phyloP scores from a whole-genome alignment of 1,140 invertebrate genomes.

The Mamestra configurata region DNA sequence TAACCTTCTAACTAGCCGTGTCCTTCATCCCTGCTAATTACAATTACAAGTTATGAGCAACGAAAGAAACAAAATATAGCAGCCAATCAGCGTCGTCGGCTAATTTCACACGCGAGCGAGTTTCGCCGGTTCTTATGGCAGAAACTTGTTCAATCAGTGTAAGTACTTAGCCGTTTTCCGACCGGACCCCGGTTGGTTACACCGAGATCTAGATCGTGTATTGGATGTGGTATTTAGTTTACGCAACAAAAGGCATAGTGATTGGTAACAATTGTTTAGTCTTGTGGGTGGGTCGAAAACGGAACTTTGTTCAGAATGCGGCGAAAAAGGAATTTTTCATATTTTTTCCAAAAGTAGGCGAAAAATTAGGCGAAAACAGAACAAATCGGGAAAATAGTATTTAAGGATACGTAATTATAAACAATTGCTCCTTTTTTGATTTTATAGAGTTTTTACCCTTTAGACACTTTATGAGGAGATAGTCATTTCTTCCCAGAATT shows the following conservation, averaged over 20 bases:
- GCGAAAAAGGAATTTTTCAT: no score
- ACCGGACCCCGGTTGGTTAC: constrained; percentile 50
- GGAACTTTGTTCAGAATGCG: no score
- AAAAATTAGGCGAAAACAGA: no score
- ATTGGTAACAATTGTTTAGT: not conserved
- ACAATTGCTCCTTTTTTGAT: no score
- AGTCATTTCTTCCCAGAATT: no score
- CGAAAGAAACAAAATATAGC: not conserved
- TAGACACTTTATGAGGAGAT: no score
- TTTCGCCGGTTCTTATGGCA: constrained; percentile 60
- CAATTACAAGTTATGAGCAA: constrained; percentile 28
- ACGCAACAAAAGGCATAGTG: no score
- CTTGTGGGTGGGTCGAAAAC: no score
- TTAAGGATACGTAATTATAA: no score
- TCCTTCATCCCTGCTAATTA: not conserved
- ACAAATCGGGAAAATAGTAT: no score
- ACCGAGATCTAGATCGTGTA: not conserved
- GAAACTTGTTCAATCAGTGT: constrained; percentile 73
- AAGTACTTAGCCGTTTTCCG: constrained; percentile 63
- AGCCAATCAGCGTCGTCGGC: constrained; percentile 51
- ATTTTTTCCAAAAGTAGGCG: no score
- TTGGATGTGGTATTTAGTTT: constrained; percentile 46
- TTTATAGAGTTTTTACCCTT: no score
- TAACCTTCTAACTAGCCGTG: not conserved
- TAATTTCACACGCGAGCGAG: constrained; percentile 69